phyloP scores from a whole-genome alignment of 2,888 invertebrate genomes.

The Phyllotreta cruciferae region DNA sequence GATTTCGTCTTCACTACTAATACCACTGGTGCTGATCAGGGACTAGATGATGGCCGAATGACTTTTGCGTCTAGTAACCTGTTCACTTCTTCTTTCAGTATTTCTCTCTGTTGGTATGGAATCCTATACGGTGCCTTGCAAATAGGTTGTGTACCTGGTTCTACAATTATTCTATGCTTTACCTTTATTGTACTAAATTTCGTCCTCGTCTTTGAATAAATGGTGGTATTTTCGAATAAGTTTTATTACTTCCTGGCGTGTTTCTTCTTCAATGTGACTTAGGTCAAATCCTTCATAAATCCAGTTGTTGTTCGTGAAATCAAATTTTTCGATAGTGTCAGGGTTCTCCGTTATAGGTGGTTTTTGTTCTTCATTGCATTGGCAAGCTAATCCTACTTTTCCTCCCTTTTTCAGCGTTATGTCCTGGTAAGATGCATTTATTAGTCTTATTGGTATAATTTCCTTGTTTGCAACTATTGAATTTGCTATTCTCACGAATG shows the following conservation, averaged over 20 bases:
- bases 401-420: slow-evolving; percentile 1
- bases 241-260: background rate
- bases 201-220: slow-evolving; percentile 21
- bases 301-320: slow-evolving; percentile 16
- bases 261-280: slow-evolving; percentile 3
- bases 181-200: slow-evolving; percentile 25
- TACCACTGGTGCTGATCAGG: slow-evolving; percentile 33
- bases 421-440: slow-evolving; percentile 1
- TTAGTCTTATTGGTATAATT: slow-evolving; percentile 5
- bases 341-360: background rate
- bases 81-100: slow-evolving; percentile 24
- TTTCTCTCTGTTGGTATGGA: slow-evolving; percentile 27
- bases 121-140: slow-evolving; percentile 27
- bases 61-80: slow-evolving; percentile 18
- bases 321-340: slow-evolving; percentile 1
- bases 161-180: slow-evolving; percentile 20
- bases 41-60: slow-evolving; percentile 29
- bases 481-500: background rate
- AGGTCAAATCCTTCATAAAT: slow-evolving; percentile 24
- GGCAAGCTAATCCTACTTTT: slow-evolving; percentile 6
- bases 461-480: background rate
- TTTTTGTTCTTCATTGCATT: background rate
- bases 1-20: slow-evolving; percentile 29
- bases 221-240: slow-evolving; percentile 8
- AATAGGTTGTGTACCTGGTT: slow-evolving; percentile 23